These are phyloP conservation scores for Calosoma granatense DNA, from an alignment of 1,140 invertebrate genomes.

Conservation along the genomic window DNA sequence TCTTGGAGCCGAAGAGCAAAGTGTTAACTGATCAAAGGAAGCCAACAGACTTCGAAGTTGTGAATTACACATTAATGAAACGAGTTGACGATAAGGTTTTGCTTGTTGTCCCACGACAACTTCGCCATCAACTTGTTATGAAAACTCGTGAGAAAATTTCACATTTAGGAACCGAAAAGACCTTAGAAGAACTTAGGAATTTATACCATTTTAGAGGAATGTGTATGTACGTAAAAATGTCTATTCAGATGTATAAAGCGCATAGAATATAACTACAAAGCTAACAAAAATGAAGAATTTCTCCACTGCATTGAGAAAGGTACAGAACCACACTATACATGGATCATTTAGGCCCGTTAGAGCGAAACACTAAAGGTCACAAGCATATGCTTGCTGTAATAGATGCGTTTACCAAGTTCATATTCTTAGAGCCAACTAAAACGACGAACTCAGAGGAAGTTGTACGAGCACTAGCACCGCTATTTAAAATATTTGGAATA, in stretches of 20 bases:
- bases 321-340: conserved; percentile 23
- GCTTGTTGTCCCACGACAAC: neutral
- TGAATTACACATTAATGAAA: neutral
- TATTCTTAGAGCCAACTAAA: conserved; percentile 19
- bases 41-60: neutral
- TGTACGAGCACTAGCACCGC: conserved; percentile 18
- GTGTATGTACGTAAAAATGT: neutral
- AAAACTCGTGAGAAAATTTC: neutral
- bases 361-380: conserved; percentile 19
- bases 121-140: neutral
- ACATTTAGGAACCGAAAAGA: neutral
- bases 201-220: neutral
- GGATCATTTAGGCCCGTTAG: conserved; percentile 27
- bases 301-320: conserved; percentile 23
- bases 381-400: conserved; percentile 23
- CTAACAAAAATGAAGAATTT: conserved; percentile 17
- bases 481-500: conserved; percentile 21
- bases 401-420: conserved; percentile 28
- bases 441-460: conserved; percentile 19
- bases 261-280: neutral
- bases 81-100: neutral
- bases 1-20: neutral
- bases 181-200: neutral
- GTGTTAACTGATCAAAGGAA: neutral
- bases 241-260: neutral